Base-by-base conservation (phyloP, 2,888 invertebrate genomes). In the Latrodectus hesperus region DNA sequence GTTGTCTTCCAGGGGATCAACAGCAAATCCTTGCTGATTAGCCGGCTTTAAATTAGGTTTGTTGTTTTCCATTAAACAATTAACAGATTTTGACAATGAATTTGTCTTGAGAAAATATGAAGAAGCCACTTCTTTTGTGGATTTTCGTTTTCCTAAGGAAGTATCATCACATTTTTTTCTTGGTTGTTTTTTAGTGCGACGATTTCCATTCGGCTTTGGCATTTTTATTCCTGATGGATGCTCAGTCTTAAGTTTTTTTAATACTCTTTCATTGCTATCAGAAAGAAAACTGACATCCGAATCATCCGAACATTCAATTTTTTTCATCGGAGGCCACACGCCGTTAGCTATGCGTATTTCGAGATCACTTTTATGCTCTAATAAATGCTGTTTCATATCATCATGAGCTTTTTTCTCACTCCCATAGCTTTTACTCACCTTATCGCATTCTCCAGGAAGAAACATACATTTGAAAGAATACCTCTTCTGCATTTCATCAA, bases 371-470 rank as follows among this genome's bases (percentile, higher is more conserved):
- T 78, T 9, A 90, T 94, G 94, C 74, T 92, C 91, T 8, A 91
- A 91, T 38, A 94, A 91, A 90, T 94, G 94, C 5, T 91, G 91
- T 90, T 93, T 93, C 90, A 94, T 93, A 38, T 92, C 92, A 89
- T 92, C 91, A 89, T 93, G 92, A 1, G 94, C 94, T 90, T 92
- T 93, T 73, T 92, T 92, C 91, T 94, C 94, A 90, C 93, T 94
- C 1, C 94, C 94, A 91, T 94, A 94, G 91, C 94, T 94, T n/a
- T 92, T 93, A 90, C 92, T 93, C 53, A 91, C 92, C 87, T 93
- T 14, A 12, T 49, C 11, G 72, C 94, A 94, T 75, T 91, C 90
- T 51, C 92, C 92, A 14, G 93, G 93, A 76, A 93, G 91, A 84
- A 94, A 91, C 26, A 92, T 92, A 90, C 94, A 94, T 2, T 92